Conservation (phyloP, 2,888 invertebrate genomes). For the Sesamia inferens region DNA sequence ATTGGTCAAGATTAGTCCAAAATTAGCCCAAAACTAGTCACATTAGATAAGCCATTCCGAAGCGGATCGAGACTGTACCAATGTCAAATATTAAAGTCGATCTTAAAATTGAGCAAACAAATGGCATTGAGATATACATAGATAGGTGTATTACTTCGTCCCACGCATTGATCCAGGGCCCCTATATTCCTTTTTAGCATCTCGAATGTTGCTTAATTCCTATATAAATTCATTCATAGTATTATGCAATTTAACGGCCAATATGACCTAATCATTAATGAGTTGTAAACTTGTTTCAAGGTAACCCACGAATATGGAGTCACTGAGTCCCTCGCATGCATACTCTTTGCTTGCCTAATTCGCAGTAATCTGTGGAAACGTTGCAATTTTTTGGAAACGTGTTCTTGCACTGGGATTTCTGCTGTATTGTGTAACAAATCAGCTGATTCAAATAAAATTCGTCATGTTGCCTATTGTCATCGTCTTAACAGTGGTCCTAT, state of each 20-base stretch:
- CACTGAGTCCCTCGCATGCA: constrained; percentile 8
- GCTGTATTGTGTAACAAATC: too few relatives aligned
- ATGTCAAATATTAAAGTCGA: background rate
- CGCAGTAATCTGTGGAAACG: too few relatives aligned
- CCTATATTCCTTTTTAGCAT: background rate
- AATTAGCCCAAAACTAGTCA: background rate
- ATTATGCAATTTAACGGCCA: constrained; percentile 9
- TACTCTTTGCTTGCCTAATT: constrained; percentile 21
- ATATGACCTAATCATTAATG: constrained; percentile 23
- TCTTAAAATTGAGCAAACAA: background rate
- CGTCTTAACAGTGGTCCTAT: too few relatives aligned
- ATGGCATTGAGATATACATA: background rate
- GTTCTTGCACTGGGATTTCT: too few relatives aligned
- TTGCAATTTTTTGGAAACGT: too few relatives aligned
- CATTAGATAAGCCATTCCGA: background rate
- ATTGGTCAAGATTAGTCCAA: background rate
- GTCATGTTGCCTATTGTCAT: too few relatives aligned
- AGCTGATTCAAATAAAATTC: too few relatives aligned
- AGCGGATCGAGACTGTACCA: background rate
- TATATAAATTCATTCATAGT: constrained; percentile 9
- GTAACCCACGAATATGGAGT: constrained; percentile 14
- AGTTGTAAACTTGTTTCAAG: constrained; percentile 34
- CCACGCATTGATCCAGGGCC: background rate
- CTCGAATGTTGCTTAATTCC: constrained; percentile 16
- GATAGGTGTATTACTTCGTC: background rate